Evolutionary conservation across 2,888 invertebrate genomes (phyloP).

Genomic region (Cephus sareptanus): DNA sequence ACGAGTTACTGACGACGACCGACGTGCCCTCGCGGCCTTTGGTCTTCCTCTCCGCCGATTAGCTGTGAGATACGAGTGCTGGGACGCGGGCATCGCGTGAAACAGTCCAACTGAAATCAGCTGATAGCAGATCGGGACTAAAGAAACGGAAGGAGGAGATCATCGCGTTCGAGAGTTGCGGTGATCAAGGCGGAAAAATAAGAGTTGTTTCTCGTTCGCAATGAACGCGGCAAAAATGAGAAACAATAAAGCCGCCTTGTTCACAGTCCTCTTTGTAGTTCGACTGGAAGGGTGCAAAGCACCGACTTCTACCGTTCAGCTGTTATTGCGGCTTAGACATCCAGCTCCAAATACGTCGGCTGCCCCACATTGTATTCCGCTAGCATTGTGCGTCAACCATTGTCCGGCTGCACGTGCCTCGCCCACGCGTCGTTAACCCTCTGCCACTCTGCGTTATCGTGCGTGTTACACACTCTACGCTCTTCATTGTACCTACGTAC

Average conservation of each 20-base stretch:
- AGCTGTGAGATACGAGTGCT: no score
- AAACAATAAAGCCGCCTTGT: slow-evolving; percentile 34
- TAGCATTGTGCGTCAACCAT: slow-evolving; percentile 29
- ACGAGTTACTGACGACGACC: no score
- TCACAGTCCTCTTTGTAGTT: slow-evolving; percentile 33
- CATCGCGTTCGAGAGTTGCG: no score
- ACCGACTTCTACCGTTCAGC: slow-evolving; percentile 32
- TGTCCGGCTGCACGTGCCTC: slow-evolving; percentile 27
- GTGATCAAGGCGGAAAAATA: neutral
- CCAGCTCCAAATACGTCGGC: slow-evolving; percentile 29
- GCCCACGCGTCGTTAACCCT: slow-evolving; percentile 14
- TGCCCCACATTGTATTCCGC: slow-evolving; percentile 10
- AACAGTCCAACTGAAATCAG: no score
- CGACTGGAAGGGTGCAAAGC: slow-evolving; percentile 6
- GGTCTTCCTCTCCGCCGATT: no score
- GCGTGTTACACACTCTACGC: neutral
- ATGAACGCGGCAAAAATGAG: neutral
- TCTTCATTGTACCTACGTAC: slow-evolving; percentile 2
- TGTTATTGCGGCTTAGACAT: slow-evolving; percentile 34
- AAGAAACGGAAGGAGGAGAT: no score
- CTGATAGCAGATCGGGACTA: slow-evolving; percentile 9
- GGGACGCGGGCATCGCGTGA: no score
- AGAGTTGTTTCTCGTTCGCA: neutral
- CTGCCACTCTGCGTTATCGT: no score
- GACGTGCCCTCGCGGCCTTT: no score